Evolutionary conservation across 2,888 invertebrate species (phyloP).

Genomic region (Heteropelma amictum): DNA sequence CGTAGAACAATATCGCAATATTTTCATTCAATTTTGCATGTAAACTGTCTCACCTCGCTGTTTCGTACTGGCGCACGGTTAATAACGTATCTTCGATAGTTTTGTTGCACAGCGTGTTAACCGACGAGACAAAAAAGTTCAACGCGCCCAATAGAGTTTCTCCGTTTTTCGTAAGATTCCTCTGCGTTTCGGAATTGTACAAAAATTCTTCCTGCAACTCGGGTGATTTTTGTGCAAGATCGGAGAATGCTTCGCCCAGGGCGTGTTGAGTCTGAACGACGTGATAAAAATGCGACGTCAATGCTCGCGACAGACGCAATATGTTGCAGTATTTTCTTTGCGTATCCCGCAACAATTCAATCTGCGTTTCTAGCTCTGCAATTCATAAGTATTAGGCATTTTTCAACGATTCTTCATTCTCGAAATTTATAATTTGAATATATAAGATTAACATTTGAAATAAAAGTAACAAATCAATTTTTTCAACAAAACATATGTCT

Average conservation of each 20-base stretch:
- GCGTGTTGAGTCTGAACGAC: constrained; percentile 93
- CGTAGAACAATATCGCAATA: no score
- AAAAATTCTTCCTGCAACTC: constrained; percentile 96
- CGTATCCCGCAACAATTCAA: constrained; percentile 94
- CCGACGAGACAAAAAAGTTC: constrained; percentile 97
- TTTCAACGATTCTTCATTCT: not conserved
- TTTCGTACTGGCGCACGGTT: constrained; percentile 88
- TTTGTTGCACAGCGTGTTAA: constrained; percentile 97
- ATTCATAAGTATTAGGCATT: no score
- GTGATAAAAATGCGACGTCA: constrained; percentile 93
- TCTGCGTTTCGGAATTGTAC: constrained; percentile 97
- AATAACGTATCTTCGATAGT: constrained; percentile 97
- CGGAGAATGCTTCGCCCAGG: constrained; percentile 95
- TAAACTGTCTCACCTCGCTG: constrained; percentile 82
- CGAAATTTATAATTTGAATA: no score
- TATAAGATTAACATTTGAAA: no score
- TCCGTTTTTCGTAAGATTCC: constrained; percentile 94
- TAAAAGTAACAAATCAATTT: no score
- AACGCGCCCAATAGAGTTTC: constrained; percentile 94
- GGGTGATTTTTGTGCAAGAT: constrained; percentile 96
- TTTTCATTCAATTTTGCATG: not conserved
- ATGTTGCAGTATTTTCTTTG: constrained; percentile 95
- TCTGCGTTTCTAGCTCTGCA: constrained; percentile 94
- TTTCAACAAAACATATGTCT: no score
- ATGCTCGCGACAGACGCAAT: constrained; percentile 89